A percentile compares a stretch with the other conserved stretches of the same genome.
Conservation (phyloP, 2,888 invertebrate genomes). For the Eupithecia pulchellata region DNA sequence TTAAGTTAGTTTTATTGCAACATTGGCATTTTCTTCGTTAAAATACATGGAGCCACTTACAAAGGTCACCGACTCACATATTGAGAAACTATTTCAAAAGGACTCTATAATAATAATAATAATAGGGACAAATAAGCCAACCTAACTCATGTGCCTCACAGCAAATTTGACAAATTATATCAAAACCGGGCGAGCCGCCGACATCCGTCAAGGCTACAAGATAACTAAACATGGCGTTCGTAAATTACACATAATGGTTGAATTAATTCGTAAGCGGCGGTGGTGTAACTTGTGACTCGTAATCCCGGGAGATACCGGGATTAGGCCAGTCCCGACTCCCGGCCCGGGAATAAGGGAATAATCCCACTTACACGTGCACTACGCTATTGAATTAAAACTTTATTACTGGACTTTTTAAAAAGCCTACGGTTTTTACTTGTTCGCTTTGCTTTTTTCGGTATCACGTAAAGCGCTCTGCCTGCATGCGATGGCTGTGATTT, state of each 20-base stretch:
- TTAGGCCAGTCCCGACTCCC: slow-evolving; percentile 22
- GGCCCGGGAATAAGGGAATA: slow-evolving; percentile 10
- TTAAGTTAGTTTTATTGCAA: neutral
- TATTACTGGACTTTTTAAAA: slow-evolving; percentile 22
- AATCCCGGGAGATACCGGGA: slow-evolving; percentile 34
- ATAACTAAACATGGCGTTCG: slow-evolving; percentile 47
- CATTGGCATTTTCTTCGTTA: neutral
- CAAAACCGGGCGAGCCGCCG: slow-evolving; percentile 20
- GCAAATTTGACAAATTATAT: slow-evolving; percentile 31
- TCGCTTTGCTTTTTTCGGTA: neutral
- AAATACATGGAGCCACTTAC: neutral
- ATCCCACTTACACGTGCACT: slow-evolving; percentile 47
- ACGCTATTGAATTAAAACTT: slow-evolving; percentile 59
- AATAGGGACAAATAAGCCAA: slow-evolving; percentile 3
- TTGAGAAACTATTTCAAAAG: neutral
- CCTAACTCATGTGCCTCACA: slow-evolving; percentile 10
- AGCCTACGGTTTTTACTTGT: neutral
- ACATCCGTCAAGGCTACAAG: slow-evolving; percentile 25
- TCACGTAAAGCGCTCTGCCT: neutral
- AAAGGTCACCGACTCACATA: neutral
- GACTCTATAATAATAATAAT: neutral
- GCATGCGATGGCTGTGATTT: neutral
- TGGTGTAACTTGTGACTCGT: slow-evolving; percentile 39
- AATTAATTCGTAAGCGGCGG: slow-evolving; percentile 58
- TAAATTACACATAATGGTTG: slow-evolving; percentile 53